Evolutionary conservation across 2,888 invertebrate genomes (phyloP), one percentile per base, ranked within the genome.

Genomic region (Spilosoma lubricipeda): DNA sequence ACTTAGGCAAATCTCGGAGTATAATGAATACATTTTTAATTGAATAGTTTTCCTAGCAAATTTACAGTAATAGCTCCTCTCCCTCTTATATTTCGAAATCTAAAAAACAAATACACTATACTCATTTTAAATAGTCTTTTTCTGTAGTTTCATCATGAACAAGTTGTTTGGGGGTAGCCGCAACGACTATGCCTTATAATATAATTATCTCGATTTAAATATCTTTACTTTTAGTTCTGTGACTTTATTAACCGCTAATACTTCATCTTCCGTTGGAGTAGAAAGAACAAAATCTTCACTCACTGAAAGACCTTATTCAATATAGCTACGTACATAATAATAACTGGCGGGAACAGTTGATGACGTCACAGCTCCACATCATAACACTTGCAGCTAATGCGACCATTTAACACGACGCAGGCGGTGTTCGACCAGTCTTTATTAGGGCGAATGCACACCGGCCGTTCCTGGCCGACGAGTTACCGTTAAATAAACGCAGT

Each of bases 361-460:
- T 90, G 90, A 90, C 88, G 90, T 90, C 90, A 90, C 75, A 77
- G 76, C 68, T 56, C 67, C 82, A 84, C 82, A 84, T 86, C 84
- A 86, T 85, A 87, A 83, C 81, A 85, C 84, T 86, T 83, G 85
- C 82, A 85, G 81, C 84, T 88, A 90, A 90, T 90, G 82, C 84
- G 86, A 81, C 85, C 88, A 89, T 91, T 91, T 88, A 91, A 80
- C 83, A 83, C 86, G 78, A 72, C 80, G 76, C 79, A 80, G 82
- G 83, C 86, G 77, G 71, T 80, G 76, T 78, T 81, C 84, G 82
- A 83, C 84, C 78, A 82, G 78, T 80, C 82, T 86, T 85, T 85
- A 80, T 87, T 87, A 87, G 83, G 89, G 77, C 78, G 73, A 76
- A 70, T 80, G 71, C 83, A 78, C 86, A 89, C 86, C 67, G 75